Evolutionary conservation across 2,113 vertebrate species (phyloP), one percentile per base, ranked within the genome.

Genomic region (Empidonax traillii): DNA sequence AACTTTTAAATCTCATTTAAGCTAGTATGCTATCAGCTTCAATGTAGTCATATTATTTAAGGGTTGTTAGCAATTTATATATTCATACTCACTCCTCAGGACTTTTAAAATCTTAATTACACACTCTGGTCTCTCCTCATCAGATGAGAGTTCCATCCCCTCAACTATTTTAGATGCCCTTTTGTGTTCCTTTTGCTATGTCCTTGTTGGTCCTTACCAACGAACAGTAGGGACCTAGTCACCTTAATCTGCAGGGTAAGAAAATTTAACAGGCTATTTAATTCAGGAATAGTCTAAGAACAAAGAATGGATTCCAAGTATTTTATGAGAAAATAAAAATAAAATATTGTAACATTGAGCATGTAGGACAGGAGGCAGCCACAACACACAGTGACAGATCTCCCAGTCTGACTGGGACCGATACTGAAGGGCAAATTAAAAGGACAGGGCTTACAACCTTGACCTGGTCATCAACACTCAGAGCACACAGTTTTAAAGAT

Each of bases 161-260:
- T 76, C 49, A 81, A 30, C 10, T 65, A 6, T 61, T 81, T 77
- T 25, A 51, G 5, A 19, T 77, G 8, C 5, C 20, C 7, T 77
- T 86, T 83, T 27, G 0, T 30, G 8, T 53, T 71, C 37, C 10
- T 83, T 79, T 87, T 33, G 15, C n/a, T 43, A 30, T 16, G 6
- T 33, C 12, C 20, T 73, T 71, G 3, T n/a, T 41, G 20, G 14
- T 77, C 58, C 35, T 72, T 68, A 61, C 6, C 16, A 65, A 52
- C 7, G 3, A 66, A 18, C 24, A 3, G 2, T 0, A 41, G 31
- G 22, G 16, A 49, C 12, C 53, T 80, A 37, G 11, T 49, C 17
- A 58, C 13, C 4, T 15, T 59, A 30, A 35, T 53, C 20, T 68
- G 37, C 47, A 81, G 19, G 6, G 7, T 41, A 67, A 52, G 15